Percentiles rank a stretch among this genome's conserved stretches.
These are phyloP conservation scores for Scaptomyza cyrtandrae DNA, from an alignment of 2,888 invertebrate species.

Conservation along the genomic window DNA sequence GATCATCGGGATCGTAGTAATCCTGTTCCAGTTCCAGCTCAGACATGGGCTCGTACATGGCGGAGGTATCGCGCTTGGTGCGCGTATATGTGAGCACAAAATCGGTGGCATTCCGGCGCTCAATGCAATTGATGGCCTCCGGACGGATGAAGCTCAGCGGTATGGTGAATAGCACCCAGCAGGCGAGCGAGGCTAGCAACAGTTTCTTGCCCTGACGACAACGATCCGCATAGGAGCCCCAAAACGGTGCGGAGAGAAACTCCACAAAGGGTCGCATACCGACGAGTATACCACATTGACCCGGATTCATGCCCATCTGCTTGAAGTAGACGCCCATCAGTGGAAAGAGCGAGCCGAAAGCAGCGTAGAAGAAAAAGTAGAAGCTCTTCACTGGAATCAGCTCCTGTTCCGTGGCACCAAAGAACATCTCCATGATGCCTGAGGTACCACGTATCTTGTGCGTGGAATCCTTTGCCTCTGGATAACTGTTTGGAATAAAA, in stretches of 20 bases:
- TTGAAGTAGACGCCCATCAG: conserved; percentile 99
- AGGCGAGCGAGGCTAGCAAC: conserved; percentile 94
- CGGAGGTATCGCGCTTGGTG: conserved; percentile 85
- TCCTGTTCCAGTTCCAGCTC: conserved; percentile 22
- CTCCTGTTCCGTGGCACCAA: conserved; percentile 94
- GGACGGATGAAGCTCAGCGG: conserved; percentile 98
- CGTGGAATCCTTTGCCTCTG: conserved; percentile 94
- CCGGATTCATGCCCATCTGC: conserved; percentile 99
- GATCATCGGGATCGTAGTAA: conserved; percentile 23
- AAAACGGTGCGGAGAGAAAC: conserved; percentile 98
- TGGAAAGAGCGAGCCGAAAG: conserved; percentile 99
- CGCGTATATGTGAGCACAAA: conserved; percentile 86
- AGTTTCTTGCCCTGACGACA: conserved; percentile 90
- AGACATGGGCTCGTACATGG: conserved; percentile 51
- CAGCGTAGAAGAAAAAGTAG: conserved; percentile 99
- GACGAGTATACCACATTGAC: conserved; percentile 96
- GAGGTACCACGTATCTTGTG: conserved; percentile 95
- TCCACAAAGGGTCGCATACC: conserved; percentile 98
- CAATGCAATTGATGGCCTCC: conserved; percentile 94
- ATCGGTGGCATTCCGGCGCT: conserved; percentile 87
- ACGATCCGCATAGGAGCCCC: conserved; percentile 97
- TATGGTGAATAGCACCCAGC: conserved; percentile 98
- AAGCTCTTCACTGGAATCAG: conserved; percentile 97
- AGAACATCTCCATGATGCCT: conserved; percentile 92
- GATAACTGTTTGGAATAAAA: conserved; percentile 85